Percentiles rank a stretch among this genome's conserved stretches.
Evolutionary conservation across 1,140 invertebrate genomes (phyloP).

Genomic region (Ceratoteleas bidentatus): DNA sequence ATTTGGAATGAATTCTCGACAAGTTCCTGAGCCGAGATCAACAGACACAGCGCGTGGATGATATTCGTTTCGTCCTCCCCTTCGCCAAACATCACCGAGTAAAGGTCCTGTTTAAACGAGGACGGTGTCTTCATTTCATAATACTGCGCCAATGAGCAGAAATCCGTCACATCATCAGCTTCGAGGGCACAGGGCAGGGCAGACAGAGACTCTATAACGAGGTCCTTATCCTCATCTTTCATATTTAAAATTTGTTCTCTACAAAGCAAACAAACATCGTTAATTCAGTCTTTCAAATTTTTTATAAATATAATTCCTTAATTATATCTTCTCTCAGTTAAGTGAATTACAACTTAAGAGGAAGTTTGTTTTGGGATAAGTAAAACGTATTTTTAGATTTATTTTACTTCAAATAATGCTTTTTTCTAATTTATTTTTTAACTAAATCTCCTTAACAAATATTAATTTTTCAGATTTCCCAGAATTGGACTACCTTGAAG

Average conservation of each 20-base stretch:
- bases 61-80: conserved; percentile 82
- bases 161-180: conserved; percentile 97
- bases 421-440: too few relatives aligned
- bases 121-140: conserved; percentile 95
- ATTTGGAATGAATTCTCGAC: conserved; percentile 88
- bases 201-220: conserved; percentile 87
- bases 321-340: too few relatives aligned
- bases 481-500: too few relatives aligned
- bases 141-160: conserved; percentile 97
- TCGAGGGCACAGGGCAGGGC: conserved; percentile 92
- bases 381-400: too few relatives aligned
- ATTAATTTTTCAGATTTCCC: too few relatives aligned
- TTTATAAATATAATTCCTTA: too few relatives aligned
- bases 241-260: conserved; percentile 92
- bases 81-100: conserved; percentile 83
- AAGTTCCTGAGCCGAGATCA: conserved; percentile 93
- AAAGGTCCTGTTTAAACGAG: conserved; percentile 92
- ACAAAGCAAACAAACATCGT: conserved; percentile 35
- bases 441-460: too few relatives aligned
- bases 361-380: too few relatives aligned
- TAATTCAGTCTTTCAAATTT: too few relatives aligned
- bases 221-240: conserved; percentile 87
- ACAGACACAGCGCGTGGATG: conserved; percentile 95
- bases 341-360: too few relatives aligned
- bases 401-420: too few relatives aligned